A percentile compares a stretch with the other conserved stretches of the same genome.
Conservation (phyloP, 2,888 invertebrate species). For the Philereme transversata region DNA sequence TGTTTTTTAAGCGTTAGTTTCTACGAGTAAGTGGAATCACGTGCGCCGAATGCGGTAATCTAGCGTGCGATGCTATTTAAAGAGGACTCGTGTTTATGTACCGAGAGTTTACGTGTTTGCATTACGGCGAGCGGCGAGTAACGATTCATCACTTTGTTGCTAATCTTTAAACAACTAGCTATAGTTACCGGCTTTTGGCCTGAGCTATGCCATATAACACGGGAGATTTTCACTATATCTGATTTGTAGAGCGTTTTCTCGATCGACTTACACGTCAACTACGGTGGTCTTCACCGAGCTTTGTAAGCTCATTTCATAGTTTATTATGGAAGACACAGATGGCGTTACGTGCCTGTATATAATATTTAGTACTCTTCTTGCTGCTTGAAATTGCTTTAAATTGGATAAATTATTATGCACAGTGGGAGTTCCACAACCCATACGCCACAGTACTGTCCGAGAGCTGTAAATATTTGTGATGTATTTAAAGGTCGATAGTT, state of each 20-base stretch:
- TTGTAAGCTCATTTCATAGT: too few species aligned
- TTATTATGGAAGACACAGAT: too few species aligned
- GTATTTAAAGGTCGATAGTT: background rate
- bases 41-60: conserved; percentile 31
- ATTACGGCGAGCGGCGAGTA: conserved; percentile 8
- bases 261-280: too few species aligned
- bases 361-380: too few species aligned
- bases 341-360: too few species aligned
- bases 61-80: conserved; percentile 44
- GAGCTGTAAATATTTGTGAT: background rate
- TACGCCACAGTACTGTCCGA: background rate
- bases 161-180: conserved; percentile 3
- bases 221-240: too few species aligned
- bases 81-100: conserved; percentile 42
- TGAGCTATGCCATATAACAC: background rate
- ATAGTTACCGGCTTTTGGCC: background rate
- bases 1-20: conserved; percentile 23
- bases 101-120: conserved; percentile 28
- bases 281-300: too few species aligned
- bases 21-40: conserved; percentile 22
- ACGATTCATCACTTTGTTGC: conserved; percentile 9
- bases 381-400: too few species aligned
- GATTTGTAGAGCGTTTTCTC: too few species aligned
- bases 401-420: too few species aligned
- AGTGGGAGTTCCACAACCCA: background rate